These are phyloP conservation scores for Psittacula cyanocephala DNA, from an alignment of 2,113 vertebrate genomes.

Conservation along the genomic window DNA sequence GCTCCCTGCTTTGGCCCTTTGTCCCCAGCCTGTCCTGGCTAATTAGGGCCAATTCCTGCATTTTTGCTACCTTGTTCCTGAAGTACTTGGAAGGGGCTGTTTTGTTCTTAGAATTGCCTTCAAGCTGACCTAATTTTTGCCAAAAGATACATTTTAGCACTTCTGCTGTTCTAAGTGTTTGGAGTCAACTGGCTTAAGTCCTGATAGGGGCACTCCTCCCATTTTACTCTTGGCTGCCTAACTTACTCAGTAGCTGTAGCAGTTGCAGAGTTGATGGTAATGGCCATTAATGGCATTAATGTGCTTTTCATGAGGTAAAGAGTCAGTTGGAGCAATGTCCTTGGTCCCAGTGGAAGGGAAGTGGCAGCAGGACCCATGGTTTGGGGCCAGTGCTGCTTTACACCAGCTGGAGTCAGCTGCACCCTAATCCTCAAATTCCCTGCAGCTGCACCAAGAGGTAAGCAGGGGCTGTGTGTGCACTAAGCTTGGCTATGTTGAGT, in stretches of 20 bases:
- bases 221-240: neutral
- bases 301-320: neutral
- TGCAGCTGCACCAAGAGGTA: neutral
- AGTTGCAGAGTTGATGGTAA: accelerated
- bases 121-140: neutral
- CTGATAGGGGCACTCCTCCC: neutral
- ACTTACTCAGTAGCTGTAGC: neutral
- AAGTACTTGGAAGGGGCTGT: neutral
- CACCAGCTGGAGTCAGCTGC: neutral
- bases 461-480: neutral
- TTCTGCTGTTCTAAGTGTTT: neutral
- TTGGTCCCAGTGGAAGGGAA: neutral
- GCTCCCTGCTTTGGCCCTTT: neutral
- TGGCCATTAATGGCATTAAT: neutral
- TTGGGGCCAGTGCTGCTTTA: neutral
- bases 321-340: neutral
- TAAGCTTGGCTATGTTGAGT: accelerated
- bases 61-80: neutral
- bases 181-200: neutral
- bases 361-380: neutral
- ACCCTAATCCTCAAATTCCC: neutral
- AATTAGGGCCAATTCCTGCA: neutral
- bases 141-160: neutral
- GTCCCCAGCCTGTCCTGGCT: neutral
- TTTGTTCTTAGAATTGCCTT: constrained; percentile 7